phyloP scores from a whole-genome alignment of 2,797 vertebrate genomes.

The Pygocentrus nattereri region DNA sequence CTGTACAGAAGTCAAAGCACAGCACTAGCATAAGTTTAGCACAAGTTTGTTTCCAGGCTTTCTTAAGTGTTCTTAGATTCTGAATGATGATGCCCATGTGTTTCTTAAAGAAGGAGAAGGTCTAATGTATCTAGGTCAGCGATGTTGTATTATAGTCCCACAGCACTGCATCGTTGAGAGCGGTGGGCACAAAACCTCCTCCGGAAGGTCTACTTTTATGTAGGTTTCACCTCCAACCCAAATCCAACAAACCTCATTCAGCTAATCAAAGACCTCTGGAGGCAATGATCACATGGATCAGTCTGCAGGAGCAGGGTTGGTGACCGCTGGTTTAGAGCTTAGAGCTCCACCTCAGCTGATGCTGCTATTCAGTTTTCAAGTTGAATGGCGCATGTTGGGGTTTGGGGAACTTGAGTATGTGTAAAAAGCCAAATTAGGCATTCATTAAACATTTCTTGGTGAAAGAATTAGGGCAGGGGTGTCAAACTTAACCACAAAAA shows the following conservation, averaged over 20 bases:
- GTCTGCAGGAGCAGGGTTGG: neutral
- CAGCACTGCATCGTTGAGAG: neutral
- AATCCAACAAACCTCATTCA: neutral
- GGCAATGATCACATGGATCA: neutral
- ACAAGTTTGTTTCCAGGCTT: constrained; percentile 2
- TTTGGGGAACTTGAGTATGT: no score
- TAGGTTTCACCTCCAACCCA: neutral
- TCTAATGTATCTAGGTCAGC: neutral
- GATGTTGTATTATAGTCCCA: neutral
- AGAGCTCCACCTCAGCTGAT: no score
- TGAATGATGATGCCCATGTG: neutral
- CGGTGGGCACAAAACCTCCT: neutral
- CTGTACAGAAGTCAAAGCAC: constrained; percentile 29
- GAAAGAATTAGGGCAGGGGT: no score
- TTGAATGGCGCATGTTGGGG: neutral
- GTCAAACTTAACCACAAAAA: no score
- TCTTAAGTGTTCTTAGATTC: neutral
- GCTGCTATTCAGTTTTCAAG: no score
- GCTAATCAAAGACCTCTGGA: neutral
- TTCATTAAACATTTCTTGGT: no score
- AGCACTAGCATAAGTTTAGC: neutral
- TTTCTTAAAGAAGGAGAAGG: neutral
- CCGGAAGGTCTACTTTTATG: neutral
- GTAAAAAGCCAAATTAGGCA: no score
- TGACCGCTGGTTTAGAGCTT: no score